Evolutionary conservation across 2,113 vertebrate species (phyloP), one percentile per base, ranked within the genome.

Genomic region (Chrysochloris asiatica): DNA sequence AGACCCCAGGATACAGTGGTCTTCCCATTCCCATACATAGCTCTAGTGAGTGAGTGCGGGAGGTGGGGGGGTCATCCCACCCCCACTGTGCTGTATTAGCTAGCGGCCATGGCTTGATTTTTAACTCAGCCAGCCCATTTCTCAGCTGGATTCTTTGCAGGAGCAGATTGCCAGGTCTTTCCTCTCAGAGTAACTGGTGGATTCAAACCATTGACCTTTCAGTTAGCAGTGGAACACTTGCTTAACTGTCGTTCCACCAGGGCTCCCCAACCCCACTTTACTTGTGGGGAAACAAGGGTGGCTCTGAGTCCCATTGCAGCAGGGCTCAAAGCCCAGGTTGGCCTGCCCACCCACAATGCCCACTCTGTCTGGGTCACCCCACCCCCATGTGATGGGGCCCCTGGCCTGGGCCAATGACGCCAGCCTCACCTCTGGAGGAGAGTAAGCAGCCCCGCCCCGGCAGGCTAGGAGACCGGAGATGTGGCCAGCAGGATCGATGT

Each of bases 401-500:
- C 72, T 52, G 63, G 47, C 78, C 28, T 75, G 52, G 77, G 82
- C 75, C 65, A 86, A 43, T 75, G 75, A 83, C 0, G 3, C 79
- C 65, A 89, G 52, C 45, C 72, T 67, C n/a, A 0, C 26, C 56
- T 82, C 8, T 41, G 72, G 67, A 80, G 80, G 52, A 83, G 73
- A 76, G 52, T 80, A 80, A 26, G 61, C 69, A 10, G 8, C 84
- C 90, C 91, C 19, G 14, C 30, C n/a, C n/a, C 9, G 14, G 69
- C 26, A 0, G 69, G n/a, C 79, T 77, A 72, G 45, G 43, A 85
- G 79, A 84, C 81, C 9, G 45, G 95, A 96, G 94, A 92, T 81
- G 65, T 1, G 1, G 82, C 59, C 2, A 75, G 87, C 69, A 0
- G 67, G 28, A 96, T 97, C 90, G 86, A 97, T 96, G 54, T 16